Conservation (phyloP, 1,140 invertebrate species). For the Arctopsyche grandis region DNA sequence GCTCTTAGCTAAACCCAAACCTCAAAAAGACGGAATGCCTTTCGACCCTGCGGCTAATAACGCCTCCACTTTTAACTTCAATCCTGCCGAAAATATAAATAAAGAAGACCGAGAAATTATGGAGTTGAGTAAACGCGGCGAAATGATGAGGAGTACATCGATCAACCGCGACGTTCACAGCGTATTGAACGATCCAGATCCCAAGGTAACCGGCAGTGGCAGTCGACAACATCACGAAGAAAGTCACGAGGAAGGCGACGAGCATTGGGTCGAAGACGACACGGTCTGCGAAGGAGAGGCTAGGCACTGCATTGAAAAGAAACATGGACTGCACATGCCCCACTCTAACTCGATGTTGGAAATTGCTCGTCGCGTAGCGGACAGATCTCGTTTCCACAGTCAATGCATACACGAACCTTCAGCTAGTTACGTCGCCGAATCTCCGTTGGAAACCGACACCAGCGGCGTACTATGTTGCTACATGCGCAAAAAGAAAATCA, state of each 20-base stretch:
- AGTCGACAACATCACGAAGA: not conserved
- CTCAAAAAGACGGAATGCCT: conserved; percentile 54
- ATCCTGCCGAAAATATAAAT: conserved; percentile 55
- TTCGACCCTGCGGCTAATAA: conserved; percentile 34
- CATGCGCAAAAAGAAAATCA: conserved; percentile 10
- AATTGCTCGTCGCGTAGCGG: conserved; percentile 72
- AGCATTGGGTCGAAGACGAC: conserved; percentile 49
- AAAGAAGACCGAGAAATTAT: conserved; percentile 61
- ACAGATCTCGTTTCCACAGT: conserved; percentile 71
- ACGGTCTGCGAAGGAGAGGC: conserved; percentile 45
- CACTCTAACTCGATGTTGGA: conserved; percentile 68
- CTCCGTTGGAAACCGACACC: conserved; percentile 47
- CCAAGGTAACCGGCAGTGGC: not conserved
- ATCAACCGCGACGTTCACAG: conserved; percentile 33
- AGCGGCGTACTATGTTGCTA: not conserved
- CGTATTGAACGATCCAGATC: conserved; percentile 26
- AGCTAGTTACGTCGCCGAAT: conserved; percentile 7
- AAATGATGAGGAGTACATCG: conserved; percentile 48
- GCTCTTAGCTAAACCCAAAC: conserved; percentile 57
- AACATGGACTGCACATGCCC: conserved; percentile 70
- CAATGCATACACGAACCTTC: conserved; percentile 63
- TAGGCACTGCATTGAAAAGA: conserved; percentile 53
- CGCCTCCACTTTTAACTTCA: conserved; percentile 26
- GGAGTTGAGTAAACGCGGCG: conserved; percentile 58
- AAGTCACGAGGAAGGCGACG: conserved; percentile 40